Base-by-base conservation (phyloP, 2,797 vertebrate species). In the Mustela erminea region DNA sequence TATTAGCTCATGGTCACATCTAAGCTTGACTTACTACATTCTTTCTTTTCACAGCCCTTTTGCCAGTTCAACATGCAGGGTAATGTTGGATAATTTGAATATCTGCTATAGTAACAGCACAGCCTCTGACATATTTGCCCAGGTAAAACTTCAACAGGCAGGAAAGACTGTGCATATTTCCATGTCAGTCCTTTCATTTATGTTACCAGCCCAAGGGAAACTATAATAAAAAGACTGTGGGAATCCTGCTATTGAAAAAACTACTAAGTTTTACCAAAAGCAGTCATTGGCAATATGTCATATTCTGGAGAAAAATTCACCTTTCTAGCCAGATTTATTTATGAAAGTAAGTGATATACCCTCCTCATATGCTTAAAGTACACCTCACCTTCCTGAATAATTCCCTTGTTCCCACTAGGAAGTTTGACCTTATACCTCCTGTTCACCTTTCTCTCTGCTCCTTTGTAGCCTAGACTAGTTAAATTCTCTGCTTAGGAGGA, bases 201-300 rank as follows among this genome's bases (percentile, higher is more conserved):
- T 78, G 66, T 95, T 96, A 85, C 7, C n/a, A 72, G 54, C 77
- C 43, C 23, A 87, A 91, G 20, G 89, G 49, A 94, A 94, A 93
- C 23, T 62, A 86, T 15, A 92, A 86, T 78, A 54, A 89, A 88
- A 81, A 90, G 21, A 62, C 46, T 75, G 32, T 21, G 81, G 5
- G 96, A 96, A 87, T 85, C 64, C 92, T 95, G 81, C 35, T 92
- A 21, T 41, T 83, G 75, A 21, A 43, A 95, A 95, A 92, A 87
- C 56, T 25, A 81, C 41, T 49, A 97, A 95, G 56, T 82, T 80
- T n/a, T 90, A 89, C 13, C 95, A 90, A 93, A 96, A 90, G 64
- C 32, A 93, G 81, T 43, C 41, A 85, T 0, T 74, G 49, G 70
- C 27, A 94, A 46, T 68, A 82, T 23, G 21, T 21, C 38, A 93